Evolutionary conservation across 2,888 invertebrate genomes (phyloP), one percentile per base, ranked within the genome.

Genomic region (Stenchaetothrips biformis): DNA sequence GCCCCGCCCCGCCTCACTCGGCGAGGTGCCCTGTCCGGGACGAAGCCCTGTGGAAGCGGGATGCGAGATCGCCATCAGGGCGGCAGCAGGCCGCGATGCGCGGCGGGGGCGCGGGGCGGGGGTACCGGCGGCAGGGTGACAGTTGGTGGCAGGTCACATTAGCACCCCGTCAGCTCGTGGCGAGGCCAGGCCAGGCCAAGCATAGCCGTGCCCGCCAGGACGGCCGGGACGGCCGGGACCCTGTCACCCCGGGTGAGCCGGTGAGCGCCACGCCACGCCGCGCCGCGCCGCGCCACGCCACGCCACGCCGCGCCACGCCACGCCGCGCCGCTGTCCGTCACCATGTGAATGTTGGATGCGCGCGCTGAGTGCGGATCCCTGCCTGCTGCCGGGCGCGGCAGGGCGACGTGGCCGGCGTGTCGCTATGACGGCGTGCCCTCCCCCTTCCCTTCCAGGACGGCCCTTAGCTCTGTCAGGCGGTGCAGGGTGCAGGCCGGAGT

Each of bases 111-210:
- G 59, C 13, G 6, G 59, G 18, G 59, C 59, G 59, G 59, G 59
- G 53, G 6, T 6, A 7, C 53, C 53, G 53, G 53, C 53, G 53
- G 13, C 53, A 16, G 53, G 67, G 25, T 74, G 67, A 74, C 67
- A 74, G 67, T 74, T 74, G 67, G 67, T 74, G 67, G 67, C 67
- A 74, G 67, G 67, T 74, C 67, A 74, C 67, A 74, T 74, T 74
- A 74, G 67, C 67, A 74, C 67, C 67, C 67, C 67, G 67, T 74
- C 67, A 74, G 67, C 67, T 74, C 67, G 67, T 21, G 67, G 67
- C 67, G 13, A 53, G 18, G 62, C 67, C 7, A 21, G n/a, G 67
- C 67, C 21, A 9, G 67, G 67, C 67, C 21, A 21, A 25, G 67
- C 67, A 25, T 25, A 9, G 67, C 67, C 67, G 62, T 9, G 9